phyloP scores from a whole-genome alignment of 1,140 invertebrate species.

The Achatina immaculata region DNA sequence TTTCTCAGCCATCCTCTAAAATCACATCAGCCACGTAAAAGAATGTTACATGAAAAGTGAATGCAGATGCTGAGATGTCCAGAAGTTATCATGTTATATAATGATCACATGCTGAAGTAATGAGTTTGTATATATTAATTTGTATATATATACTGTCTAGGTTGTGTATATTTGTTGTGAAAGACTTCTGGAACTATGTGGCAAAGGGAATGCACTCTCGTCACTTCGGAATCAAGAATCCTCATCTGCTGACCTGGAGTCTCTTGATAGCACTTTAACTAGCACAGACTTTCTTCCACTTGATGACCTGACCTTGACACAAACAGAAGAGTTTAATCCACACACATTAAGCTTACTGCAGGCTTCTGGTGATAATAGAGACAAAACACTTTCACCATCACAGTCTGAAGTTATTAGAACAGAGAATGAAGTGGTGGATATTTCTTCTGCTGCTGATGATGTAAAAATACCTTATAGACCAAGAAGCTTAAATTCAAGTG shows the following conservation, averaged over 20 bases:
- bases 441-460: neutral
- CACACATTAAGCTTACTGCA: neutral
- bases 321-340: neutral
- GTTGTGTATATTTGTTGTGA: constrained; percentile 84
- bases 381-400: neutral
- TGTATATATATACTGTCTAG: constrained; percentile 73
- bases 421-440: neutral
- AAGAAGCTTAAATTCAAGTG: neutral
- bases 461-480: neutral
- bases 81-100: too few relatives aligned
- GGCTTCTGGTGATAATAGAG: neutral
- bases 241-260: neutral
- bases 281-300: neutral
- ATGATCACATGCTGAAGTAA: too few relatives aligned
- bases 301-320: neutral
- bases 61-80: too few relatives aligned
- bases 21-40: too few relatives aligned
- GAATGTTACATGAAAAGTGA: too few relatives aligned
- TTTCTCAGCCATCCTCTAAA: too few relatives aligned
- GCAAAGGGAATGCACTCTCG: constrained; percentile 47
- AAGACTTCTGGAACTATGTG: constrained; percentile 76
- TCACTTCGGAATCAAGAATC: constrained; percentile 7
- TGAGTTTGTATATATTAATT: too few relatives aligned
- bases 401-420: neutral
- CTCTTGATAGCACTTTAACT: neutral